Evolutionary conservation across 2,113 vertebrate species (phyloP).

Genomic region (Regulus satrapa): DNA sequence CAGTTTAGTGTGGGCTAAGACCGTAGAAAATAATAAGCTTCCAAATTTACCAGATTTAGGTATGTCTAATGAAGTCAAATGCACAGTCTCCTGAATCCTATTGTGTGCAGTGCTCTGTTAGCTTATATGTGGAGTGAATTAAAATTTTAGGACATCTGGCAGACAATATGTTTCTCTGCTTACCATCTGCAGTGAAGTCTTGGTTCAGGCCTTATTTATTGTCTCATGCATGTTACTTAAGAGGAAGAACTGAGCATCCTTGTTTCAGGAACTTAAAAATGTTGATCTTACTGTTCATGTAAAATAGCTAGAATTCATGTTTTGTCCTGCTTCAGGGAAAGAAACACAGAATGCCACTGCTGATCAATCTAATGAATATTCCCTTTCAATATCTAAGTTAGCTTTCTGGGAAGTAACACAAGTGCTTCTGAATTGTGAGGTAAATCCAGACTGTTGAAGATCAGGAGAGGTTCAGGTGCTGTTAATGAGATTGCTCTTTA

Average conservation of each 20-base stretch:
- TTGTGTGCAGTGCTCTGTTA: not conserved
- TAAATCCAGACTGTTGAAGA: not conserved
- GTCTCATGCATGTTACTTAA: not conserved
- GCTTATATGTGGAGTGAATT: not conserved
- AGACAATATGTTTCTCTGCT: not conserved
- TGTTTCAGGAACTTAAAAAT: not conserved
- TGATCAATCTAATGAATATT: not conserved
- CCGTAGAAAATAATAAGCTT: not conserved
- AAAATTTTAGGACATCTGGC: not conserved
- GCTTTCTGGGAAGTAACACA: not conserved
- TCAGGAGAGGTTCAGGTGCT: not conserved
- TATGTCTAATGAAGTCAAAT: not conserved
- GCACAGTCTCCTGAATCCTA: not conserved
- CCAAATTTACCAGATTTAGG: not conserved
- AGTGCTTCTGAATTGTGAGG: not conserved
- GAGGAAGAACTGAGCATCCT: not conserved
- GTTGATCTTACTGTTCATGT: not conserved
- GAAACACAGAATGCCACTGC: not conserved
- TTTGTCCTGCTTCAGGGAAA: not conserved
- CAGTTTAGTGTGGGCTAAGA: not conserved
- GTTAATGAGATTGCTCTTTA: not conserved
- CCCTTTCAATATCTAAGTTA: not conserved
- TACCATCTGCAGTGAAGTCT: not conserved
- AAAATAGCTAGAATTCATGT: not conserved
- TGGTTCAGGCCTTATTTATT: not conserved